These are phyloP conservation scores for Parnassius glacialis DNA, from an alignment of 2,888 invertebrate species.

Conservation along the genomic window DNA sequence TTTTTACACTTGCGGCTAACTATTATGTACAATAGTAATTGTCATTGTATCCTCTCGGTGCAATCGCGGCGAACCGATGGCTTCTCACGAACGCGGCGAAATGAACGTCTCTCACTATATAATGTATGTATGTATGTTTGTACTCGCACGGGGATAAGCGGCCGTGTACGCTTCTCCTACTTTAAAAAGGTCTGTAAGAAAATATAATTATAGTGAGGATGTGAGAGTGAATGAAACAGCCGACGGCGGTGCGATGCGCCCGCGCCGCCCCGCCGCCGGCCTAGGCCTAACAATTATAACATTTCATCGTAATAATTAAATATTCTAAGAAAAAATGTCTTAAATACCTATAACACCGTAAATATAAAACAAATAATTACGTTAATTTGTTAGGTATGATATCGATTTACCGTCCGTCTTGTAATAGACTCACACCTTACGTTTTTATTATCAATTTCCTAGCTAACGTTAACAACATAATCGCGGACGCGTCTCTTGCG, in stretches of 20 bases:
- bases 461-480: slow-evolving; percentile 80
- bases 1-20: slow-evolving; percentile 78
- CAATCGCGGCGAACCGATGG: slow-evolving; percentile 78
- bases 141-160: slow-evolving; percentile 74
- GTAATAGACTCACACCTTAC: slow-evolving; percentile 75
- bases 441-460: slow-evolving; percentile 81
- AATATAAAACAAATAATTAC: slow-evolving; percentile 81
- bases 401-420: slow-evolving; percentile 77
- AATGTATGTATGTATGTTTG: slow-evolving; percentile 47
- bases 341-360: slow-evolving; percentile 81
- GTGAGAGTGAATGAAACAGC: slow-evolving; percentile 74
- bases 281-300: slow-evolving; percentile 75
- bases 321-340: slow-evolving; percentile 81
- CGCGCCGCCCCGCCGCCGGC: slow-evolving; percentile 60
- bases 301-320: slow-evolving; percentile 79
- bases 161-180: slow-evolving; percentile 77
- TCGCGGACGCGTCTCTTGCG: slow-evolving; percentile 72
- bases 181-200: slow-evolving; percentile 78
- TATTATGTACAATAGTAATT: slow-evolving; percentile 76
- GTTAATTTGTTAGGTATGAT: slow-evolving; percentile 81
- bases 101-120: slow-evolving; percentile 72
- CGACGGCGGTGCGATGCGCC: slow-evolving; percentile 58
- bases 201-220: slow-evolving; percentile 80
- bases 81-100: slow-evolving; percentile 77
- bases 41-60: slow-evolving; percentile 68